These are phyloP conservation scores for Sarcophaga rosellei DNA, from an alignment of 2,888 invertebrate genomes.

Conservation along the genomic window DNA sequence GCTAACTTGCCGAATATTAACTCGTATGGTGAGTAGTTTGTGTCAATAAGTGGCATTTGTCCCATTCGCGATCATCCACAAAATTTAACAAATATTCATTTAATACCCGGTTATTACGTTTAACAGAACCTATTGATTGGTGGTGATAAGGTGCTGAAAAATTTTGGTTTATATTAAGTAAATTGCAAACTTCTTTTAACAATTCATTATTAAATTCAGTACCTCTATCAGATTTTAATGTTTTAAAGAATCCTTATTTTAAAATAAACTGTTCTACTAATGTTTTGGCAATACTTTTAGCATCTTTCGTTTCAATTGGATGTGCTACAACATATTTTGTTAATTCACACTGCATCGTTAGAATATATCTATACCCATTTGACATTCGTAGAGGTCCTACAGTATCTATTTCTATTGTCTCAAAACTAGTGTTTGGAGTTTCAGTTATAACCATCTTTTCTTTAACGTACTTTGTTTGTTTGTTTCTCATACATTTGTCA, in stretches of 20 bases:
- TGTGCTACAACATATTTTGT: constrained; percentile 44
- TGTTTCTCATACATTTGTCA: constrained; percentile 44
- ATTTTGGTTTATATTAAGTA: background rate
- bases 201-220: constrained; percentile 54
- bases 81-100: no score
- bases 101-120: no score
- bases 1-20: background rate
- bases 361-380: constrained; percentile 51
- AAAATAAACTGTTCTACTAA: constrained; percentile 19
- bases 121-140: no score
- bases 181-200: constrained; percentile 38
- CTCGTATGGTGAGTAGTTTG: background rate
- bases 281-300: constrained; percentile 24
- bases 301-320: constrained; percentile 48
- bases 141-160: no score
- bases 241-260: constrained; percentile 45
- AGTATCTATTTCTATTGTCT: constrained; percentile 45
- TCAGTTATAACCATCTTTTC: constrained; percentile 53
- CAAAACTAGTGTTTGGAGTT: constrained; percentile 51
- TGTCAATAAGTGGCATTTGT: constrained; percentile 2
- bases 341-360: constrained; percentile 48
- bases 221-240: constrained; percentile 45
- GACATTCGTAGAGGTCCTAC: constrained; percentile 33
- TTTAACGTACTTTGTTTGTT: constrained; percentile 51
- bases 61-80: background rate